Evolutionary conservation across 2,888 invertebrate species (phyloP).

Genomic region (Thera obeliscata): DNA sequence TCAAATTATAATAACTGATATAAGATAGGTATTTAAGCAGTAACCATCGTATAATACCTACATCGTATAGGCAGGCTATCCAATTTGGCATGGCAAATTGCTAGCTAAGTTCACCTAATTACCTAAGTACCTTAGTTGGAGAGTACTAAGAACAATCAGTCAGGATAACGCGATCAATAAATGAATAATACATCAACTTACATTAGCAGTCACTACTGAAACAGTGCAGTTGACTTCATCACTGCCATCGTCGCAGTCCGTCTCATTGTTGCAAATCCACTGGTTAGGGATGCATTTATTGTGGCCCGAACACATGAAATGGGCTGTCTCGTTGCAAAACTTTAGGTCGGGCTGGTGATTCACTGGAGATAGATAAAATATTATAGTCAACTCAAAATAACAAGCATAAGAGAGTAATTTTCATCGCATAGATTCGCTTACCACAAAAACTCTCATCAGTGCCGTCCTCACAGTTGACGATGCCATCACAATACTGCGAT

Average conservation of each 20-base stretch:
- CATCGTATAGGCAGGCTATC: no score
- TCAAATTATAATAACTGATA: no score
- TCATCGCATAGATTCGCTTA: constrained; percentile 48
- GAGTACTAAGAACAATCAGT: no score
- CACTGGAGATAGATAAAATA: constrained; percentile 43
- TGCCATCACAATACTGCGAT: constrained; percentile 84
- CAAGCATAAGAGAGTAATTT: no score
- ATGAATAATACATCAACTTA: constrained; percentile 39
- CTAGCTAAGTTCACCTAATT: no score
- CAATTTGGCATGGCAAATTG: no score
- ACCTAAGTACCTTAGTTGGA: no score
- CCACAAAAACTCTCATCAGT: constrained; percentile 82
- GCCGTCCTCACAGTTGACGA: constrained; percentile 84
- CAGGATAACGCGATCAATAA: no score
- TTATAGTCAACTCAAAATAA: neutral
- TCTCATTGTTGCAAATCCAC: constrained; percentile 89
- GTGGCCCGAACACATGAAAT: constrained; percentile 84
- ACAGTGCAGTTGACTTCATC: constrained; percentile 82
- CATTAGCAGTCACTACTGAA: constrained; percentile 43
- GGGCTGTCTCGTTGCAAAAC: constrained; percentile 67
- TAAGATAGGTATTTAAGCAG: no score
- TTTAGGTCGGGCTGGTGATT: constrained; percentile 50
- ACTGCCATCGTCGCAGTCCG: constrained; percentile 87
- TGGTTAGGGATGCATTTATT: constrained; percentile 88
- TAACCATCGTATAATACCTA: no score